Conservation (phyloP, 2,113 vertebrate species). For the Eublepharis macularius region DNA sequence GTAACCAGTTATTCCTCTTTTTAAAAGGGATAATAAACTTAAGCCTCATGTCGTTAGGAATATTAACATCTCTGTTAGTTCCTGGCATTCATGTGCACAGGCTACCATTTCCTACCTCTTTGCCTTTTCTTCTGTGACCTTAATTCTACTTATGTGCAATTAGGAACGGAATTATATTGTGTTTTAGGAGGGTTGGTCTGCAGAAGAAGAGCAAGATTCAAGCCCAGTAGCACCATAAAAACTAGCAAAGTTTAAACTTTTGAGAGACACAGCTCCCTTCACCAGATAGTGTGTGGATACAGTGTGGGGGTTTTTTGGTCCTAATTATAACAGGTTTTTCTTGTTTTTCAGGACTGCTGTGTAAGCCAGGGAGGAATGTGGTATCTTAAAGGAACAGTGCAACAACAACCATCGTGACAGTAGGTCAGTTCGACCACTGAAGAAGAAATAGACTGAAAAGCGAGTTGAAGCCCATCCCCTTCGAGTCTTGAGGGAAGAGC, state of each 20-base stretch:
- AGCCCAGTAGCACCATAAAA: no score
- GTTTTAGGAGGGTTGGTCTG: no score
- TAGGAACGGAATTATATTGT: not conserved
- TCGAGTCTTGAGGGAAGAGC: constrained; percentile 28
- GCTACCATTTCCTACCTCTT: not conserved
- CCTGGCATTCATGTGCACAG: not conserved
- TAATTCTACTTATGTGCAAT: not conserved
- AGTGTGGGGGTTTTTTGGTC: no score
- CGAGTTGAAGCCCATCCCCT: constrained; percentile 18
- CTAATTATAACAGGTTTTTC: no score
- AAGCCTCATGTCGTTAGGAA: not conserved
- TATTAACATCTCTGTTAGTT: not conserved
- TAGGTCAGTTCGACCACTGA: constrained; percentile 1
- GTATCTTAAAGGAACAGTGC: constrained; percentile 97
- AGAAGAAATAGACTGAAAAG: constrained; percentile 24
- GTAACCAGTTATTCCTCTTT: no score
- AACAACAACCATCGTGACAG: constrained; percentile 83
- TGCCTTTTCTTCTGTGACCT: not conserved
- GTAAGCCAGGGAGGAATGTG: constrained; percentile 92
- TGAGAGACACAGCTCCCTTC: no score
- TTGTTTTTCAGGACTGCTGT: constrained; percentile 89
- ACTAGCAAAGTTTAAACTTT: no score
- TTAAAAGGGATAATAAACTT: no score
- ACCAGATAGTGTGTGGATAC: no score
- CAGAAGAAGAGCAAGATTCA: no score